A percentile compares a stretch with the other conserved stretches of the same genome.
Conservation (phyloP, 2,888 invertebrate genomes). For the Gordius sp. region DNA sequence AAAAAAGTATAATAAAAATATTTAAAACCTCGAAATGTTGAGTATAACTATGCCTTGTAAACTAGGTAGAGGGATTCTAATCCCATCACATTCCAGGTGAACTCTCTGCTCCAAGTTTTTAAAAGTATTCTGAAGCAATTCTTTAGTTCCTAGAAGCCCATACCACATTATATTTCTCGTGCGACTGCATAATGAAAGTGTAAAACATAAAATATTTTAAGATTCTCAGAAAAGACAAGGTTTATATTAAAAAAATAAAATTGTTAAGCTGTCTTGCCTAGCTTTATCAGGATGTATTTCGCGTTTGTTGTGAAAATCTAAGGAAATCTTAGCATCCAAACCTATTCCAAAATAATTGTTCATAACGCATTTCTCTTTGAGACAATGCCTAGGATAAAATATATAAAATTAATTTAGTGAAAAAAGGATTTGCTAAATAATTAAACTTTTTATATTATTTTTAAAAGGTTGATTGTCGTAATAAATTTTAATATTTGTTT, state of each 20-base stretch:
- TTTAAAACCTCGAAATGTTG: conserved; percentile 54
- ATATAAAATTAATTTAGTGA: too few species aligned
- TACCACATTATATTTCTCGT: conserved; percentile 87
- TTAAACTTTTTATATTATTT: too few species aligned
- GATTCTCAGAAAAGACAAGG: too few species aligned
- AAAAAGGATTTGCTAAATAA: too few species aligned
- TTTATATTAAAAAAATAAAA: conserved; percentile 6
- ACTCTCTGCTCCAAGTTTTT: conserved; percentile 82
- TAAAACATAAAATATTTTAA: too few species aligned
- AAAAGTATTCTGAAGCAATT: conserved; percentile 50
- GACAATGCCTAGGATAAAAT: too few species aligned
- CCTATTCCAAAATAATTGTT: conserved; percentile 97
- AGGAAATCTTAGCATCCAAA: conserved; percentile 79
- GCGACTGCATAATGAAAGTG: conserved; percentile 40
- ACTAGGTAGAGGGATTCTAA: conserved; percentile 70
- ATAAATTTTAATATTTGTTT: too few species aligned
- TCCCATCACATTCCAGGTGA: conserved; percentile 78
- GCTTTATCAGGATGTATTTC: conserved; percentile 78
- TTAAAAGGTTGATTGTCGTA: too few species aligned
- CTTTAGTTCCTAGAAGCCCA: conserved; percentile 34
- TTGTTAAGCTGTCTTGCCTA: conserved; percentile 14
- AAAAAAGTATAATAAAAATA: not conserved
- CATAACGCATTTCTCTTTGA: conserved; percentile 76
- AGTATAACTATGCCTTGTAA: conserved; percentile 75
- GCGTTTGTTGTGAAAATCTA: conserved; percentile 82